Base-by-base conservation (phyloP, 2,113 vertebrate species). In the Poicephalus gulielmi region DNA sequence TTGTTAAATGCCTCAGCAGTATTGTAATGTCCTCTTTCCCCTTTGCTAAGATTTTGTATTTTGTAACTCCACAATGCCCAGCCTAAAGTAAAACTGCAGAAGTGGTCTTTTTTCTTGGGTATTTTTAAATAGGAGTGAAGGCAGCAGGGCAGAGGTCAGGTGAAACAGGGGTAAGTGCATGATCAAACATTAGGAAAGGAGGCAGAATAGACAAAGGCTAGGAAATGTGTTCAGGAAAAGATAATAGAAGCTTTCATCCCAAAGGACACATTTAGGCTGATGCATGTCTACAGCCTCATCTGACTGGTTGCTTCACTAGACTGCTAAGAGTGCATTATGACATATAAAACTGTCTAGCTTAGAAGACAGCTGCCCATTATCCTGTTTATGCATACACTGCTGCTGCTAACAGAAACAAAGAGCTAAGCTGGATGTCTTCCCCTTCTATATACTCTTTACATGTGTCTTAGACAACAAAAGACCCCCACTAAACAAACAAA, bases 161-260 rank as follows among this genome's bases (percentile, higher is more conserved):
- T 31, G 60, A 83, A 79, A 55, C 1, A 31, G 2, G 3, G 9
- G 7, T 22, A 44, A 70, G 12, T 4, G 27, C 9, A 49, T 0
- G 7, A 41, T 35, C 16, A 60, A 80, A 64, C 50, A 41, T 53
- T 11, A 85, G 53, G 57, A 66, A 67, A 87, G 66, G 24, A 37
- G 18, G 16, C 37, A 77, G 46, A 75, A 83, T 2, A 83, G 31
- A 70, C n/a, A 74, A 64, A 75, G 52, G 37, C 60, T 15, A 86
- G 44, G n/a, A 93, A 78, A 64, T 0, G 0, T 2, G 9, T 33
- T 71, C 30, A 84, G 62, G 60, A 91, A 70, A 86, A 60, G 10
- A 55, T 50, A 23, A 68, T 0, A 76, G 66, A 41, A 50, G 52
- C 17, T 79, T 90, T 69, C 22, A 80, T 6, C 24, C 28, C 43